Evolutionary conservation across 2,888 invertebrate species (phyloP).

Genomic region (Cynaeus angustus): DNA sequence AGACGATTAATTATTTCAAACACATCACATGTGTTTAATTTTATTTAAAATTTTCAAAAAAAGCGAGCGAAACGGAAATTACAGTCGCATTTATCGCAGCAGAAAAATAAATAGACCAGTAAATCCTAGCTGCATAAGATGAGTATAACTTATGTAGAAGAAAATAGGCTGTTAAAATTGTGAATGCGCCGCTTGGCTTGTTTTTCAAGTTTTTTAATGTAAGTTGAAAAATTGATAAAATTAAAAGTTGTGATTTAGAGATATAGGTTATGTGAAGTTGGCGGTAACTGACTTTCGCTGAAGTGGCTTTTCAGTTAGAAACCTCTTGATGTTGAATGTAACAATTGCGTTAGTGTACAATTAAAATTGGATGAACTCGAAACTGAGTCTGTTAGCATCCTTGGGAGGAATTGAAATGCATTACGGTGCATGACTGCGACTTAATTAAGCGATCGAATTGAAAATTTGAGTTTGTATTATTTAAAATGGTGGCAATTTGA

Average conservation of each 20-base stretch:
- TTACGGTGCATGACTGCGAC: slow-evolving; percentile 33
- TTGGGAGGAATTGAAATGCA: slow-evolving; percentile 28
- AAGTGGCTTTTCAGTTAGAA: slow-evolving; percentile 22
- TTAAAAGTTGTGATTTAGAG: slow-evolving; percentile 22
- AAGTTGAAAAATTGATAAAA: slow-evolving; percentile 13
- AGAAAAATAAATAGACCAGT: no score
- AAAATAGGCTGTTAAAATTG: no score
- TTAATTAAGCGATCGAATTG: slow-evolving; percentile 32
- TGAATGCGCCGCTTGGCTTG: no score
- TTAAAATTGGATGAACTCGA: slow-evolving; percentile 36
- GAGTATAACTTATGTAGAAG: no score
- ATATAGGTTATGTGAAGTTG: slow-evolving; percentile 16
- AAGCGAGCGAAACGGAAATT: no score
- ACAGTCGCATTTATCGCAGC: no score
- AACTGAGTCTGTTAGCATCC: slow-evolving; percentile 16
- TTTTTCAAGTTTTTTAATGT: not conserved
- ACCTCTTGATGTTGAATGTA: slow-evolving; percentile 23
- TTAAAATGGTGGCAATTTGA: slow-evolving; percentile 26
- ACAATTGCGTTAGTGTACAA: slow-evolving; percentile 33
- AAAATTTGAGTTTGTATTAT: slow-evolving; percentile 28
- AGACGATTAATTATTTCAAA: no score
- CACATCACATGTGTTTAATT: no score
- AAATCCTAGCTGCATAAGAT: no score
- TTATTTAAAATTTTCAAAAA: no score
- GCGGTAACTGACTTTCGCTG: slow-evolving; percentile 35